These are phyloP conservation scores for Spisula solida DNA, from an alignment of 2,888 invertebrate genomes.

Conservation along the genomic window DNA sequence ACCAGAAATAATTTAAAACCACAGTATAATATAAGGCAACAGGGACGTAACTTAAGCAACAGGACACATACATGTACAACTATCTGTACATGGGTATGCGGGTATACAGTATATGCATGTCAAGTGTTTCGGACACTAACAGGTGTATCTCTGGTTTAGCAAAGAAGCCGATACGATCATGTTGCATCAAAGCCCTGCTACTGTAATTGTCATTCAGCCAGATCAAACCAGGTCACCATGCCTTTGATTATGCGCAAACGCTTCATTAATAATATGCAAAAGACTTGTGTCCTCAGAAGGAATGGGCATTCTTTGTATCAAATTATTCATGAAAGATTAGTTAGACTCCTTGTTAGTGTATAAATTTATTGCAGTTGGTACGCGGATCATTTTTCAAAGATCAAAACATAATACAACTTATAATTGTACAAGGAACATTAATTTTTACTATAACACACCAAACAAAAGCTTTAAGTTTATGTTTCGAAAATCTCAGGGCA, in stretches of 20 bases:
- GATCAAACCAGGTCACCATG: constrained; percentile 40
- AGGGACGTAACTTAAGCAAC: neutral
- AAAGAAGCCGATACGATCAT: too few relatives aligned
- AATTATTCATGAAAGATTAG: constrained; percentile 46
- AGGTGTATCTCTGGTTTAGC: too few relatives aligned
- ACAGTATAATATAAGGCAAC: neutral
- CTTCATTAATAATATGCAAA: constrained; percentile 46
- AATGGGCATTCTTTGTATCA: constrained; percentile 43
- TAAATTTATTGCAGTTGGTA: constrained; percentile 29
- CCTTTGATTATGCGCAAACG: constrained; percentile 40
- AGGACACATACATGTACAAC: neutral
- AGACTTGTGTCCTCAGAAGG: constrained; percentile 32
- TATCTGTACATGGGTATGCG: neutral
- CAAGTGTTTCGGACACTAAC: too few relatives aligned
- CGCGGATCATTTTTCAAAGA: constrained; percentile 17
- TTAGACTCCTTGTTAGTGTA: constrained; percentile 44
- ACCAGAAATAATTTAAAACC: neutral
- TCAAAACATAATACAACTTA: constrained; percentile 27
- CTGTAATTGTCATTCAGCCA: constrained; percentile 24
- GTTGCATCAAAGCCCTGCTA: neutral
- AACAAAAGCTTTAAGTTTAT: neutral
- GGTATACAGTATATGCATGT: neutral
- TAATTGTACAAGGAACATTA: constrained; percentile 26
- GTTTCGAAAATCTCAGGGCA: neutral
- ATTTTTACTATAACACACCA: constrained; percentile 1